Base-by-base conservation (phyloP, 2,888 invertebrate genomes). In the Odontocolon sp. region DNA sequence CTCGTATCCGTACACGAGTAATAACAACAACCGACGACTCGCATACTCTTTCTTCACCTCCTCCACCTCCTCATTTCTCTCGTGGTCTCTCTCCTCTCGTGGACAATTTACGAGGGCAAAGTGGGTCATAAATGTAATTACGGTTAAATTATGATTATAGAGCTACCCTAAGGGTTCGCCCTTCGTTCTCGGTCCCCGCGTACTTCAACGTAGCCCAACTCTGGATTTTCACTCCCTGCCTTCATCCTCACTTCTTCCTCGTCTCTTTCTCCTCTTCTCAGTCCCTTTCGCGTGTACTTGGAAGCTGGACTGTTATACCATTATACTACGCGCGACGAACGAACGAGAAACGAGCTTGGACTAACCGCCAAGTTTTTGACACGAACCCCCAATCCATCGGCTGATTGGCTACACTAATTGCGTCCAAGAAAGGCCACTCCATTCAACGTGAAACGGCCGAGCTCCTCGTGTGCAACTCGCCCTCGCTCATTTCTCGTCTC, bases 121-220 rank as follows among this genome's bases (percentile, higher is more conserved):
- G 85, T 88, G 88, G 87, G 85, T 87, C 88, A 87, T 89, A 89
- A 89, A 89, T 88, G 88, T 88, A 88, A 88, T 89, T 88, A 88
- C 83, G 85, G 82, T 83, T 84, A 85, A 87, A 89, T 88, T 86
- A 87, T 89, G 88, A 87, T 88, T 88, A 89, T 87, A 87, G 83
- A 87, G 85, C 84, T 85, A 86, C 83, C 82, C 83, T 76, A 75
- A 77, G 54, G 64, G 23, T 66, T 74, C 50, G 14, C 36, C 42
- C 40, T 63, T 61, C 52, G 42, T 56, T 42, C 18, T 54, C 28
- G 52, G 42, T 42, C 36, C 47, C 18, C 14, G 36, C 47, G 57
- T 45, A 42, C 61, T n/a, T 14, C 40, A 52, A 9, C 40, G 23
- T 38, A 61, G 42, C 42, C 42, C 38, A 26, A 26, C 63, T 36